phyloP scores from a whole-genome alignment of 1,140 invertebrate genomes.

The Wasmannia auropunctata region DNA sequence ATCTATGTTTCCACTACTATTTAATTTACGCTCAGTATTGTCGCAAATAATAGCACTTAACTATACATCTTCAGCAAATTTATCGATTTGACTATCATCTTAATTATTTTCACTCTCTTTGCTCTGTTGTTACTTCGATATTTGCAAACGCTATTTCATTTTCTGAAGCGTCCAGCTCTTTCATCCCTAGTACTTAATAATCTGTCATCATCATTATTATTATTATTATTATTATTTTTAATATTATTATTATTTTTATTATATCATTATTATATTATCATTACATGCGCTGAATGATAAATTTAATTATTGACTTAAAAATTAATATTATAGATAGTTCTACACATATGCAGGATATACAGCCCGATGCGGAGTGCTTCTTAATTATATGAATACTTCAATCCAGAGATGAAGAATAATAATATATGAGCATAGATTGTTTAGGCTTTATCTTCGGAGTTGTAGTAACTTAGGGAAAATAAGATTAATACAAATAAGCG shows the following conservation, averaged over 20 bases:
- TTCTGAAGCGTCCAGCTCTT: slow-evolving; percentile 18
- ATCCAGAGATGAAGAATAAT: background rate
- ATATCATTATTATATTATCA: slow-evolving; percentile 63
- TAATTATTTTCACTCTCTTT: slow-evolving; percentile 31
- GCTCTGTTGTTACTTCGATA: slow-evolving; percentile 50
- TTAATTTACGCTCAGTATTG: slow-evolving; percentile 83
- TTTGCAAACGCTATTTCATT: slow-evolving; percentile 54
- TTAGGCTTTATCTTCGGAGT: background rate
- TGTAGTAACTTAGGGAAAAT: background rate
- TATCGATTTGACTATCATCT: slow-evolving; percentile 61
- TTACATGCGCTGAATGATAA: slow-evolving; percentile 56
- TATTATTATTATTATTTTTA: slow-evolving; percentile 59
- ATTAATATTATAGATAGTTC: slow-evolving; percentile 70
- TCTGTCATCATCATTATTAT: slow-evolving; percentile 58
- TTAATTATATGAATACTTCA: slow-evolving; percentile 19
- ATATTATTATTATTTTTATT: slow-evolving; percentile 50
- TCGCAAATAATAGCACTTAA: slow-evolving; percentile 60
- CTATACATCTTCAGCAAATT: slow-evolving; percentile 45
- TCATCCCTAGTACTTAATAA: slow-evolving; percentile 51
- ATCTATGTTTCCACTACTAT: slow-evolving; percentile 66
- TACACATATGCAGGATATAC: slow-evolving; percentile 47
- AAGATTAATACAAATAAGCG: no score
- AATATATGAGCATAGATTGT: background rate
- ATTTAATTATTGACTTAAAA: slow-evolving; percentile 71
- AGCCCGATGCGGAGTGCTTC: background rate